phyloP scores from a whole-genome alignment of 92 coral and sea anemone species.

The Palythoa grandis region DNA sequence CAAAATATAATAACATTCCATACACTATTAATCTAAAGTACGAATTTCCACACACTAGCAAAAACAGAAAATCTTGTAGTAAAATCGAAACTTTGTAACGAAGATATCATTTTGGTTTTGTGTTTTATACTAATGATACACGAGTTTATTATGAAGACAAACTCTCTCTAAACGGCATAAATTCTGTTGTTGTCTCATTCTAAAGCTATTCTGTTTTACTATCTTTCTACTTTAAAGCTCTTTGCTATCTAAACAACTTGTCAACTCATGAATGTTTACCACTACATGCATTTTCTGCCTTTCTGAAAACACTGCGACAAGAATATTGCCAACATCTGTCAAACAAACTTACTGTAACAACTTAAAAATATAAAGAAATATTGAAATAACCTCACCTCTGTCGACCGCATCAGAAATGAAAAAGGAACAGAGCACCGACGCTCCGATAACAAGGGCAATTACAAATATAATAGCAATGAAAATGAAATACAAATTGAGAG shows the following conservation, averaged over 20 bases:
- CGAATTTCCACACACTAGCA: background rate
- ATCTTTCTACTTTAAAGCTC: background rate
- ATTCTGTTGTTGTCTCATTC: background rate
- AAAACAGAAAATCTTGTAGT: background rate
- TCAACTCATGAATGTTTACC: conserved; percentile 9
- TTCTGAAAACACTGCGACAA: conserved; percentile 12
- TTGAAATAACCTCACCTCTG: conserved; percentile 31
- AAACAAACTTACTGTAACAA: conserved; percentile 30
- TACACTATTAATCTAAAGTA: background rate
- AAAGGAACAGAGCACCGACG: conserved; percentile 22
- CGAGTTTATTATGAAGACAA: background rate
- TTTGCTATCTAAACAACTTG: conserved; percentile 21
- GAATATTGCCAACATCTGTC: conserved; percentile 43
- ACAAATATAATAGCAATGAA: background rate
- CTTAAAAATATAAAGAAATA: background rate
- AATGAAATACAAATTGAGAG: background rate
- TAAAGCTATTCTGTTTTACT: conserved; percentile 20
- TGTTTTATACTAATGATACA: background rate
- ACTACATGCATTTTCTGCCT: no score
- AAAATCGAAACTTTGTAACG: background rate
- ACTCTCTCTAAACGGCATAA: background rate
- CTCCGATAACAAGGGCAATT: background rate
- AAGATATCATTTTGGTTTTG: background rate
- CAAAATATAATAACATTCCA: background rate
- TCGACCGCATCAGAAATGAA: conserved; percentile 18